Base-by-base conservation (phyloP, 2,888 invertebrate genomes). In the Lutraria lutraria region DNA sequence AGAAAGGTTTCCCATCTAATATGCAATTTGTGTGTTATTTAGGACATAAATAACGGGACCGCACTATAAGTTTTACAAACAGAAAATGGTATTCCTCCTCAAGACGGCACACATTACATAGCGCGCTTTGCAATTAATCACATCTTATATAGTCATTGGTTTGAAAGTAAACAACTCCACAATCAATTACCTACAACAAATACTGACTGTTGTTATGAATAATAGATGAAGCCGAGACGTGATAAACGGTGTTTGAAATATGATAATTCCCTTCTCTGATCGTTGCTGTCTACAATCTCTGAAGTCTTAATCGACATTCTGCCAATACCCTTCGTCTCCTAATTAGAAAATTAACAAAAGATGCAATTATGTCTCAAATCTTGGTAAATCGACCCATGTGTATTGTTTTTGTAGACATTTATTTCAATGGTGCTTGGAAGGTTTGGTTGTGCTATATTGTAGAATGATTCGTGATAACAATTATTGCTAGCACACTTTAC, bases 221-320 rank as follows among this genome's bases (percentile, higher is more conserved):
- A 8, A 76, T 76, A 76, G 19, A 76, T 76, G 76, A 76, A 34
- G 4, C 13, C 10, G 76, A 34, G 76, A 76, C 76, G 15, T 76
- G 76, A 76, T 76, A 76, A 76, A 76, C 31, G 76, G 76, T 31
- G 76, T 76, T 76, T 76, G 76, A 76, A 76, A 76, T 76, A 76
- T 76, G 31, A 76, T 76, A 31, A 31, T 34, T 76, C 31, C 19
- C 0, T 31, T 34, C 76, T 34, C 6, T 19, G 31, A 16, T 31
- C 31, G 15, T 76, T n/a, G 29, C 19, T 34, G 31, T 76, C 76
- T 19, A 25, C 29, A 76, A 31, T 76, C 76, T 76, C 13, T 13
- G 76, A 34, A 16, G 34, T 76, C 76, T 76, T 76, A 31, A 76
- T 76, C 76, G 76, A 76, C 76, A 34, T 76, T 76, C 31, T 31